Base-by-base conservation (phyloP, 1,140 invertebrate genomes). In the Mya arenaria region DNA sequence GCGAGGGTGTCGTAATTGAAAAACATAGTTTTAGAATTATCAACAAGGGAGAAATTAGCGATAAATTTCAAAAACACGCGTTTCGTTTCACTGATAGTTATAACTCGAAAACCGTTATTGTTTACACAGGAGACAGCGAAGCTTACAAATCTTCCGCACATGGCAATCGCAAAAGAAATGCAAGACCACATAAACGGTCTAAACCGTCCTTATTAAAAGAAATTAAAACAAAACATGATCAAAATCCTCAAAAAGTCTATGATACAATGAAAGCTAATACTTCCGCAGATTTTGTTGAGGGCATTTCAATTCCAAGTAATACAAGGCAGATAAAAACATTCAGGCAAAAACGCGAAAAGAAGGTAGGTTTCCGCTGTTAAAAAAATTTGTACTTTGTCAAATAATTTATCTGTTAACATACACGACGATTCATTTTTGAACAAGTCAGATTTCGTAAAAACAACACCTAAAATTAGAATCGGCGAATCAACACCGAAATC, bases 161-260 rank as follows among this genome's bases (percentile, higher is more conserved):
- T 37, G 71, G 71, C n/a, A 58, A 58, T 58, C 13, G 71, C 3
- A 73, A 58, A 73, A 30, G 37, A 10, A 73, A 58, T 28, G 10
- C 17, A 25, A n/a, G 71, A 8, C 71, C n/a, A 32, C 39, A 73
- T 23, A 58, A 58, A 73, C 8, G 71, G 13, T 37, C 55, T 3
- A 73, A 73, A 73, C 71, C 71, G 8, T 73, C 71, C 1, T 17
- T 58, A 52, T 36, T 73, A 6, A 56, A 55, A 6, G 44, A 55
- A 55, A 73, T 73, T 10, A 73, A 73, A 37, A 36, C 1, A 28
- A 36, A 25, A 34, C 32, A 4, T 13, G 36, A 28, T 17, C 13
- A 58, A 25, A 28, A 2, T 5, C 23, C 41, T 15, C 5, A 74
- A 60, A 39, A 74, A 55, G 56, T 13, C 6, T 37, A 48, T 25